These are phyloP conservation scores for Sinhomidia bicolor DNA, from an alignment of 2,888 invertebrate genomes.

Conservation along the genomic window DNA sequence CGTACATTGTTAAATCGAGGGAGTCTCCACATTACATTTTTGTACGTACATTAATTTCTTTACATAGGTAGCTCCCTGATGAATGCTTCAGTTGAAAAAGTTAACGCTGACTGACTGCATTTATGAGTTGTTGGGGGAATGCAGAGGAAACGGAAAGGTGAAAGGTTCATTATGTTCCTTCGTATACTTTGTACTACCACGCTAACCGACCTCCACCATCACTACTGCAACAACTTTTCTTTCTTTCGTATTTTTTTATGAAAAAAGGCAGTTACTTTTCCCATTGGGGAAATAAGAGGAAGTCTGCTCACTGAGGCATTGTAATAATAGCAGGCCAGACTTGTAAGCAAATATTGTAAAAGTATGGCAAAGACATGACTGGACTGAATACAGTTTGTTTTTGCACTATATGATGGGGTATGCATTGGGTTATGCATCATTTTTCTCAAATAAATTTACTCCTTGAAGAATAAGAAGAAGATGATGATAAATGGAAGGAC, in stretches of 20 bases:
- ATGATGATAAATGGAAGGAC: constrained; percentile 28
- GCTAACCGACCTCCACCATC: neutral
- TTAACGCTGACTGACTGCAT: constrained; percentile 58
- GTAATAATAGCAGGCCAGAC: neutral
- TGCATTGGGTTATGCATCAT: neutral
- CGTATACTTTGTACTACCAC: neutral
- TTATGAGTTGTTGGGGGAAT: constrained; percentile 49
- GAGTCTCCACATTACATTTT: neutral
- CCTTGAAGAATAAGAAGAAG: constrained; percentile 19
- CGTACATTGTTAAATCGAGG: neutral
- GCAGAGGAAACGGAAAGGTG: constrained; percentile 66
- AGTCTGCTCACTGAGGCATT: constrained; percentile 49
- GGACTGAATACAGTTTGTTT: neutral
- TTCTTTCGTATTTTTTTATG: constrained; percentile 20
- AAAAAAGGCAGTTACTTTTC: constrained; percentile 37
- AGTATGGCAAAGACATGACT: neutral
- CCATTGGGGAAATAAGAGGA: constrained; percentile 53
- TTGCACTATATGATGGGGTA: neutral
- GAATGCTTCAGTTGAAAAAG: constrained; percentile 56
- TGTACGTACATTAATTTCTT: constrained; percentile 31
- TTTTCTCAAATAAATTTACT: constrained; percentile 9
- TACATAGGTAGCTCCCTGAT: constrained; percentile 39
- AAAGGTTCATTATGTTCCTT: constrained; percentile 67
- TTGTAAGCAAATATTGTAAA: no score
- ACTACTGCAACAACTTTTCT: constrained; percentile 39